Conservation (phyloP, 2,888 invertebrate species). For the Nymphalis c-album region DNA sequence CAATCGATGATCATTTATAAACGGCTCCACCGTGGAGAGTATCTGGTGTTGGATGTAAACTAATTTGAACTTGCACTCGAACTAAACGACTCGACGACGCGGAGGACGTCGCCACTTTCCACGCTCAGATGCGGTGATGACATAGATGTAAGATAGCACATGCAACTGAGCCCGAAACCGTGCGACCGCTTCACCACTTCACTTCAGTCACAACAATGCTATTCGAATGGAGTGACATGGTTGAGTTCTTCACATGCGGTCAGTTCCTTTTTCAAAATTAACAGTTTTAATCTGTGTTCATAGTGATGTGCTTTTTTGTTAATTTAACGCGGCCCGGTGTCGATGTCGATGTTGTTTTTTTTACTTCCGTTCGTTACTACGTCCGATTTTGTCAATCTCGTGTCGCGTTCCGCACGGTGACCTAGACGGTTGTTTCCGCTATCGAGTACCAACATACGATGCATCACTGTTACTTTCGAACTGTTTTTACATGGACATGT, state of each 20-base stretch:
- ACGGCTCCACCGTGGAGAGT: neutral
- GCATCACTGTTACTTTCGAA: constrained; percentile 69
- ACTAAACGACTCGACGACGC: constrained; percentile 39
- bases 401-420: constrained; percentile 52
- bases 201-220: constrained; percentile 73
- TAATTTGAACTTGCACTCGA: constrained; percentile 58
- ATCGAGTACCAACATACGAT: constrained; percentile 38
- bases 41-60: constrained; percentile 8
- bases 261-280: constrained; percentile 56
- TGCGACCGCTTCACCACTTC: constrained; percentile 64
- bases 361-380: constrained; percentile 43
- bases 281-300: constrained; percentile 39
- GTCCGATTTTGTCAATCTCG: constrained; percentile 50
- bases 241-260: constrained; percentile 74
- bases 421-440: constrained; percentile 56
- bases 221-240: constrained; percentile 78
- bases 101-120: constrained; percentile 46
- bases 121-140: constrained; percentile 47
- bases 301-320: constrained; percentile 24
- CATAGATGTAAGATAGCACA: constrained; percentile 58
- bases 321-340: constrained; percentile 14
- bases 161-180: constrained; percentile 49
- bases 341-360: constrained; percentile 27
- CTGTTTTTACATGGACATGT: constrained; percentile 52
- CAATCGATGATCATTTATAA: neutral